These are phyloP conservation scores for Zaprionus nigranus DNA, from an alignment of 1,140 invertebrate species.

Conservation along the genomic window DNA sequence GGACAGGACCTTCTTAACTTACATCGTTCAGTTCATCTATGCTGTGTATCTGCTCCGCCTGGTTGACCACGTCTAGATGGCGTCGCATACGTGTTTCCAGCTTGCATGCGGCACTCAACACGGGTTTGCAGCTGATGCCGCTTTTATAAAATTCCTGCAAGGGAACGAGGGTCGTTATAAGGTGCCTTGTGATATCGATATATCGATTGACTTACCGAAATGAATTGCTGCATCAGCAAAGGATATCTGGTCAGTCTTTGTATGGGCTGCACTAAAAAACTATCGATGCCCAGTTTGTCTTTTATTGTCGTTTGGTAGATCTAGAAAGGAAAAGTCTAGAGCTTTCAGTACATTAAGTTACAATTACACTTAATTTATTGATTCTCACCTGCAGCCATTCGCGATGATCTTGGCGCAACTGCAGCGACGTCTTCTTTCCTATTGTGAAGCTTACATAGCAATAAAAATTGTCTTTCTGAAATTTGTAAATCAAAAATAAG, in stretches of 20 bases:
- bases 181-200: background rate
- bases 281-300: conserved; percentile 84
- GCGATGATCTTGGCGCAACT: conserved; percentile 75
- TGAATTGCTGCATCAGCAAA: conserved; percentile 82
- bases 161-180: background rate
- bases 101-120: conserved; percentile 75
- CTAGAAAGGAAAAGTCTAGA: conserved; percentile 31
- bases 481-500: background rate
- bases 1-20: background rate
- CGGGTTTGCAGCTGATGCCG: conserved; percentile 79
- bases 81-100: conserved; percentile 80
- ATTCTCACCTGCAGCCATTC: conserved; percentile 70
- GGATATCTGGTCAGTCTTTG: conserved; percentile 84
- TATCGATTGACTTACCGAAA: conserved; percentile 61
- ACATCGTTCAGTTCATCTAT: conserved; percentile 80
- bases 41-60: conserved; percentile 78
- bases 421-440: conserved; percentile 78
- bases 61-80: conserved; percentile 80
- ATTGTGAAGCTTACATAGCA: conserved; percentile 80
- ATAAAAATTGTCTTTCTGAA: conserved; percentile 78
- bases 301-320: conserved; percentile 76
- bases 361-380: background rate
- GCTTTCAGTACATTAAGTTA: background rate
- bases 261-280: conserved; percentile 84
- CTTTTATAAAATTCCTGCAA: conserved; percentile 78